Evolutionary conservation across 92 coral and sea anemone species (phyloP).

Genomic region (Montipora capitata): DNA sequence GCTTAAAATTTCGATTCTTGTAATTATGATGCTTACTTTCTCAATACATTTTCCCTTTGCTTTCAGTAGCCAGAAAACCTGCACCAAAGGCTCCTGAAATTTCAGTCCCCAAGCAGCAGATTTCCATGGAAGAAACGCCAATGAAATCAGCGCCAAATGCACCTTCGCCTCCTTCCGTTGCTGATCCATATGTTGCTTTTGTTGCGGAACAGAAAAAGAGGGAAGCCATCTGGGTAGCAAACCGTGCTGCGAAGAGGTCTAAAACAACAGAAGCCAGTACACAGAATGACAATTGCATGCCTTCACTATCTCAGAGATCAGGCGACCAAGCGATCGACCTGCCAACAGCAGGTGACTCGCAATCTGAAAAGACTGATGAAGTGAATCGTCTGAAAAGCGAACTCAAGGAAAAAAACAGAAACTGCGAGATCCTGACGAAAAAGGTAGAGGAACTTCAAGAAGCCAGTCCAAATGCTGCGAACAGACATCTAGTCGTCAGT

Average conservation of each 20-base stretch:
- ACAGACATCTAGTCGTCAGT: neutral
- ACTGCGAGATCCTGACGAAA: too few species aligned
- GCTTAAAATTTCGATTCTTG: too few species aligned
- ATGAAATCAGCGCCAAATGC: neutral
- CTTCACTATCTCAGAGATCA: neutral
- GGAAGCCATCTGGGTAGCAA: neutral
- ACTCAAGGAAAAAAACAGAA: neutral
- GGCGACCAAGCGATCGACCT: too few species aligned
- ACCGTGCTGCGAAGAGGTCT: constrained; percentile 5
- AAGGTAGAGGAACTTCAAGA: neutral
- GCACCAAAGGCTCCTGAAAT: neutral
- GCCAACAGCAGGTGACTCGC: too few species aligned
- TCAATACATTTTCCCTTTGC: neutral
- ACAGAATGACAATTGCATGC: too few species aligned
- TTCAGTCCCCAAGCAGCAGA: neutral
- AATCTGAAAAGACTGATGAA: neutral
- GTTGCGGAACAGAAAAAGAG: constrained; percentile 15
- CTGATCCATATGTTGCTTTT: neutral
- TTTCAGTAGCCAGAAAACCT: neutral
- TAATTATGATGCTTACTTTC: too few species aligned
- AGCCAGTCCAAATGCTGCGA: neutral
- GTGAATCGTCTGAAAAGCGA: neutral
- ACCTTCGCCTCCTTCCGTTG: too few species aligned
- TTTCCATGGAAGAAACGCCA: neutral
- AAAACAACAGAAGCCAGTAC: neutral